A percentile compares a stretch with the other conserved stretches of the same genome.
phyloP scores from a whole-genome alignment of 2,113 vertebrate genomes.

The Falcunculus frontatus region DNA sequence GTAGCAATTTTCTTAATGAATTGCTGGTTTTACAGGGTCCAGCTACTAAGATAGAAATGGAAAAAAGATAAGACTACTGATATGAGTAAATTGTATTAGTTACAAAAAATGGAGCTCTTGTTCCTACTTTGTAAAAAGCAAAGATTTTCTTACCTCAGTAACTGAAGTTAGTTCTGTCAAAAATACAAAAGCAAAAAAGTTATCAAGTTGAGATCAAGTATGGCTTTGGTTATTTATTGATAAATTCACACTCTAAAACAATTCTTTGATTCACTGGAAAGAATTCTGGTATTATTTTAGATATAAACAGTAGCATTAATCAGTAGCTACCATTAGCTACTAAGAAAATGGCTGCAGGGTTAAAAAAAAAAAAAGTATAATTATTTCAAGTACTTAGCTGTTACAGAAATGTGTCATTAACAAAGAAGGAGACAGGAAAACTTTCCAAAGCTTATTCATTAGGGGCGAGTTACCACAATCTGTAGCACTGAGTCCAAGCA shows the following conservation, averaged over 20 bases:
- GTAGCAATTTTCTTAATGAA: neutral
- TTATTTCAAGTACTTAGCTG: neutral
- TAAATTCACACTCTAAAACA: neutral
- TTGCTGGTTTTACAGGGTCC: neutral
- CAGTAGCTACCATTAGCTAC: neutral
- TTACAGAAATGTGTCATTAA: neutral
- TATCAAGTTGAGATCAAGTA: neutral
- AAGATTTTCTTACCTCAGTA: neutral
- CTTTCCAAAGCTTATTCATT: neutral
- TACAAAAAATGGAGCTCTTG: neutral
- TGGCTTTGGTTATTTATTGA: neutral
- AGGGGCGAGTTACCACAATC: neutral
- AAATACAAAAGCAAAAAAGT: neutral
- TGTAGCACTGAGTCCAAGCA: neutral
- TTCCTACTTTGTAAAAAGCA: neutral
- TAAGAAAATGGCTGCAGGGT: neutral
- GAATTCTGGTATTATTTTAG: neutral
- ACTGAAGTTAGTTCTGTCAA: neutral
- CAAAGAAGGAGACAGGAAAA: neutral
- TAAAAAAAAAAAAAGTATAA: neutral
- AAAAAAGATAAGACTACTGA: neutral
- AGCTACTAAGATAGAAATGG: neutral
- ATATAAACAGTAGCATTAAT: neutral
- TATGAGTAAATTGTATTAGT: neutral
- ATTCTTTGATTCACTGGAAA: neutral